phyloP scores from a whole-genome alignment of 2,113 vertebrate species.

The Pangasianodon gigas region DNA sequence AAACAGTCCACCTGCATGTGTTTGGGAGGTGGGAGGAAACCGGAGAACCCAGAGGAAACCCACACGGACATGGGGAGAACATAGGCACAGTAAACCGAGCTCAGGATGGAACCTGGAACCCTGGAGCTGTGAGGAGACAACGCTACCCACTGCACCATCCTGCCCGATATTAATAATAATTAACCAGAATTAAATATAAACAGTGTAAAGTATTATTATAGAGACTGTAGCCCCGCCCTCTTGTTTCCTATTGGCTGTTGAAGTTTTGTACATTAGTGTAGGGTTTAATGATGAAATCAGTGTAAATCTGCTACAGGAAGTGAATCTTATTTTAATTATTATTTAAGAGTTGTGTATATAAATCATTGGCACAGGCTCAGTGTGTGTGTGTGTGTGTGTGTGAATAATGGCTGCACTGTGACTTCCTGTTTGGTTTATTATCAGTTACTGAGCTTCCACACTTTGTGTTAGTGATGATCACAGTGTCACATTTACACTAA shows the following conservation, averaged over 20 bases:
- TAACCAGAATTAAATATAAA: not conserved
- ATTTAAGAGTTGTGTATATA: not conserved
- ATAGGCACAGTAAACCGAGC: not conserved
- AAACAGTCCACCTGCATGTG: not conserved
- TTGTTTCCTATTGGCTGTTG: slow-evolving; percentile 7
- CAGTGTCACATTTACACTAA: slow-evolving; percentile 41
- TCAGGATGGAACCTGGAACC: not conserved
- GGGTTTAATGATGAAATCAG: not conserved
- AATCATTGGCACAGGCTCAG: not conserved
- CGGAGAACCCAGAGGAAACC: not conserved
- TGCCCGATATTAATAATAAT: not conserved
- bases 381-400: not conserved
- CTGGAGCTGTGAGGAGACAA: not conserved
- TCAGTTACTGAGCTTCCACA: slow-evolving; percentile 38
- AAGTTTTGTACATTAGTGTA: not conserved
- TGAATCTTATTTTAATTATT: not conserved
- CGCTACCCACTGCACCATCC: not conserved
- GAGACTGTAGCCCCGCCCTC: not conserved
- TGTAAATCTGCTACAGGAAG: not conserved
- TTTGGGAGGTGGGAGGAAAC: not conserved
- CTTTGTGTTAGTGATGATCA: not conserved
- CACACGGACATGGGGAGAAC: not conserved
- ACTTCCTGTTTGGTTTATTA: slow-evolving; percentile 55
- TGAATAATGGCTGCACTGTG: slow-evolving; percentile 45
- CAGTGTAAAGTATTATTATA: too few species aligned